Conservation (phyloP, 2,888 invertebrate genomes). For the Reticulitermes lucifugus region DNA sequence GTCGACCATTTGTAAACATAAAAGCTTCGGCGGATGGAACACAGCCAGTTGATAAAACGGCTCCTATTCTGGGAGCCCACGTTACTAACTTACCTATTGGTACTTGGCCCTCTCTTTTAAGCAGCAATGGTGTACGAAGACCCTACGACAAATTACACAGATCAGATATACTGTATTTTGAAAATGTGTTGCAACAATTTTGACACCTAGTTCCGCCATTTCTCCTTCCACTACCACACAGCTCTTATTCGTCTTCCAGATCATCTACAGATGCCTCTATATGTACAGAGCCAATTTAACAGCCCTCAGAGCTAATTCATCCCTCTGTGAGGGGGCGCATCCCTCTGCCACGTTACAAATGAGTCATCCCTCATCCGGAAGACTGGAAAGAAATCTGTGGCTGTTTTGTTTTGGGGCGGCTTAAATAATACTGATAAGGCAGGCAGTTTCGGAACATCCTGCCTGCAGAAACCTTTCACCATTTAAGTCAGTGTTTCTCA, state of each 20-base stretch:
- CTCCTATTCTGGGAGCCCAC: not conserved
- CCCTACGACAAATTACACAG: too few relatives aligned
- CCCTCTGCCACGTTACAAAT: not conserved
- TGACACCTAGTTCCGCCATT: too few relatives aligned
- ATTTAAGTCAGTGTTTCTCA: too few relatives aligned
- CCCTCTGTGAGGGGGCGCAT: not conserved
- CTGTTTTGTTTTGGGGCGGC: not conserved
- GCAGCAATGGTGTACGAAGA: too few relatives aligned
- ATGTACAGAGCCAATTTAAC: slow-evolving; percentile 21
- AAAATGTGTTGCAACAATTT: too few relatives aligned
- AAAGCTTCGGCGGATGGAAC: not conserved
- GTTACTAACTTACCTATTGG: not conserved
- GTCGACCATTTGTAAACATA: slow-evolving; percentile 19
- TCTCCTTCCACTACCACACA: too few relatives aligned
- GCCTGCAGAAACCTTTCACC: too few relatives aligned
- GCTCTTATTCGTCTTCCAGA: not conserved
- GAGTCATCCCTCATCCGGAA: slow-evolving; percentile 32
- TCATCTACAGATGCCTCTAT: slow-evolving; percentile 2
- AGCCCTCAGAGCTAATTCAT: not conserved
- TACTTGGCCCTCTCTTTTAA: too few relatives aligned
- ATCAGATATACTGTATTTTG: too few relatives aligned
- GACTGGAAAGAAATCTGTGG: not conserved
- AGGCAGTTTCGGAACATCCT: too few relatives aligned
- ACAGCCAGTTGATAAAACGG: not conserved
- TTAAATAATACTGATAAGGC: too few relatives aligned